Evolutionary conservation across 2,888 invertebrate genomes (phyloP).

Genomic region (Taenaris catops): DNA sequence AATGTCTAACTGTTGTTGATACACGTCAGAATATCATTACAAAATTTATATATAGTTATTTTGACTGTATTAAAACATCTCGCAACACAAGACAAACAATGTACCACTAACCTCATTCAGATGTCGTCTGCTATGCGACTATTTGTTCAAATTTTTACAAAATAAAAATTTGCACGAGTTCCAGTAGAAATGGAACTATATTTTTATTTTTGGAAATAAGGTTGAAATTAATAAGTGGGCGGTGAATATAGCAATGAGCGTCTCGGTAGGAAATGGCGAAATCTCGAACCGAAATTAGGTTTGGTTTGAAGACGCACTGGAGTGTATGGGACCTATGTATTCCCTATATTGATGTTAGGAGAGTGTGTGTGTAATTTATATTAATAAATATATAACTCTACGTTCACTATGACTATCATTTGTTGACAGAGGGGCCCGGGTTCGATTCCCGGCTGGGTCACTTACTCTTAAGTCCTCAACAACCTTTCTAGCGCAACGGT

Average conservation of each 20-base stretch:
- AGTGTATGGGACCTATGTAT: slow-evolving; percentile 15
- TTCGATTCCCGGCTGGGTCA: no score
- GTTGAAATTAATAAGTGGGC: slow-evolving; percentile 7
- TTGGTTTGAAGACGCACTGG: slow-evolving; percentile 28
- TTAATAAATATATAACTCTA: slow-evolving; percentile 1
- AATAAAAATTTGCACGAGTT: slow-evolving; percentile 14
- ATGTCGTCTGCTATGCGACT: slow-evolving; percentile 27
- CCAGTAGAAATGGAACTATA: slow-evolving; percentile 17
- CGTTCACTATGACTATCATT: no score
- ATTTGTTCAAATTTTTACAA: slow-evolving; percentile 28
- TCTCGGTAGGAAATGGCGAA: slow-evolving; percentile 28
- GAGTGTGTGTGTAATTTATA: not conserved
- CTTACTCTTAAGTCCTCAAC: no score
- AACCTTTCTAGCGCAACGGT: no score
- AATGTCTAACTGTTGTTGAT: no score
- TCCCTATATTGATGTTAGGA: not conserved
- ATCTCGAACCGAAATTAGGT: slow-evolving; percentile 32
- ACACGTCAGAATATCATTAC: no score
- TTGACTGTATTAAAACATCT: slow-evolving; percentile 17
- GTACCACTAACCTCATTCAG: slow-evolving; percentile 28
- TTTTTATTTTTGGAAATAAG: not conserved
- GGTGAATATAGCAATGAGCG: slow-evolving; percentile 17
- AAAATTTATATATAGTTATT: slow-evolving; percentile 4
- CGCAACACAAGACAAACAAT: slow-evolving; percentile 20
- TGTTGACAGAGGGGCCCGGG: no score